These are phyloP conservation scores for Aphelocoma californica DNA, from an alignment of 2,797 vertebrate genomes.

Conservation along the genomic window DNA sequence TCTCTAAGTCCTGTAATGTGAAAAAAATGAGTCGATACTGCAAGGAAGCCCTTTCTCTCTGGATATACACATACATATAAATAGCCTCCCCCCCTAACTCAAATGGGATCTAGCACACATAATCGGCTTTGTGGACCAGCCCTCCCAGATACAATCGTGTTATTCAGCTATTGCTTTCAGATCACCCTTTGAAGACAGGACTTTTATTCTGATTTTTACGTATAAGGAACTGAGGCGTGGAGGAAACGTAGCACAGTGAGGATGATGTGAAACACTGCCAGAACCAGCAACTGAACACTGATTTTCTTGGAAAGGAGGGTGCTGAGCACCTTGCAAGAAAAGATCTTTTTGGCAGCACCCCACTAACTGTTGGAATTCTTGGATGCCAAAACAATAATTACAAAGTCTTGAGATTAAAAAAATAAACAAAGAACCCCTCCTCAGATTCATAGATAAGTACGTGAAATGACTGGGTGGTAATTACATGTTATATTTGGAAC, in stretches of 20 bases:
- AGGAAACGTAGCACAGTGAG: neutral
- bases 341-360: conserved; percentile 24
- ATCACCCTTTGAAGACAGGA: neutral
- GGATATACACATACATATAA: neutral
- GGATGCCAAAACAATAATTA: conserved; percentile 66
- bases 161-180: neutral
- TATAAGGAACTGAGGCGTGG: neutral
- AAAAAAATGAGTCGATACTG: neutral
- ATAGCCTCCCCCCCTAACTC: neutral
- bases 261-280: neutral
- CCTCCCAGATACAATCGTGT: neutral
- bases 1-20: neutral
- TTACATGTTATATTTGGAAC: conserved; percentile 58
- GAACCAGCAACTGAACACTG: neutral
- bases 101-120: neutral
- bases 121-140: neutral
- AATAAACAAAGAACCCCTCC: conserved; percentile 65
- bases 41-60: neutral
- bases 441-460: conserved; percentile 60
- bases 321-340: conserved; percentile 47
- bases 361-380: conserved; percentile 17
- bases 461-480: conserved; percentile 52
- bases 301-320: conserved; percentile 56
- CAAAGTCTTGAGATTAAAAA: conserved; percentile 49
- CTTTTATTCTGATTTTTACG: conserved; percentile 10